Evolutionary conservation across 1,140 invertebrate species (phyloP).

Genomic region (Amyelois transitella): DNA sequence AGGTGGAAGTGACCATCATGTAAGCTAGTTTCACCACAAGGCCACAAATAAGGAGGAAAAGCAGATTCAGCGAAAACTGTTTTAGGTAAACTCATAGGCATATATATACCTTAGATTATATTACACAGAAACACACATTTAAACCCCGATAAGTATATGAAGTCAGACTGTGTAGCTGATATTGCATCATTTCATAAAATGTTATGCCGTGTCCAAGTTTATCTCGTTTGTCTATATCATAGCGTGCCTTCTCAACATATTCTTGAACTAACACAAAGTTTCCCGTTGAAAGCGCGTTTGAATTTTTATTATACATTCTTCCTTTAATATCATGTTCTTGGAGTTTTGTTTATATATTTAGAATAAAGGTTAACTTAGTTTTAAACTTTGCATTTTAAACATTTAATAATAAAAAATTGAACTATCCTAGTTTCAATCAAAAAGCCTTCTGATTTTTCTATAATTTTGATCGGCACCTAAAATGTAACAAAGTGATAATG

Average conservation of each 20-base stretch:
- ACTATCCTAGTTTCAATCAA: too few species aligned
- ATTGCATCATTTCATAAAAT: constrained; percentile 6
- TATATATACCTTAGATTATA: too few species aligned
- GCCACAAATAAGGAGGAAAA: too few species aligned
- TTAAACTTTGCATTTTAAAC: neutral
- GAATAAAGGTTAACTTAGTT: neutral
- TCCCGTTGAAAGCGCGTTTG: neutral
- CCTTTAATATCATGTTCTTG: neutral
- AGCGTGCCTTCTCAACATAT: neutral
- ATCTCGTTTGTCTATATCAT: neutral
- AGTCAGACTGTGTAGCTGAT: neutral
- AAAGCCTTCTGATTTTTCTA: too few species aligned
- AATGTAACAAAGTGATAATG: neutral
- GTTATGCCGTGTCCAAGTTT: neutral
- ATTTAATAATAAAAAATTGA: neutral
- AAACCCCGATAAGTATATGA: too few species aligned
- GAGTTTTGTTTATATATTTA: neutral
- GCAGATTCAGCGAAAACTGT: too few species aligned
- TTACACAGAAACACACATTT: too few species aligned
- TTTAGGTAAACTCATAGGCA: too few species aligned
- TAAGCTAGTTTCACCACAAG: too few species aligned
- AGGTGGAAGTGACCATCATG: too few species aligned
- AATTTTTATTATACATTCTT: neutral
- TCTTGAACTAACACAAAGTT: neutral
- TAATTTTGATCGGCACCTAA: too few species aligned